Conservation (phyloP, 2,797 vertebrate genomes). For the Chelidonichthys spinosus region DNA sequence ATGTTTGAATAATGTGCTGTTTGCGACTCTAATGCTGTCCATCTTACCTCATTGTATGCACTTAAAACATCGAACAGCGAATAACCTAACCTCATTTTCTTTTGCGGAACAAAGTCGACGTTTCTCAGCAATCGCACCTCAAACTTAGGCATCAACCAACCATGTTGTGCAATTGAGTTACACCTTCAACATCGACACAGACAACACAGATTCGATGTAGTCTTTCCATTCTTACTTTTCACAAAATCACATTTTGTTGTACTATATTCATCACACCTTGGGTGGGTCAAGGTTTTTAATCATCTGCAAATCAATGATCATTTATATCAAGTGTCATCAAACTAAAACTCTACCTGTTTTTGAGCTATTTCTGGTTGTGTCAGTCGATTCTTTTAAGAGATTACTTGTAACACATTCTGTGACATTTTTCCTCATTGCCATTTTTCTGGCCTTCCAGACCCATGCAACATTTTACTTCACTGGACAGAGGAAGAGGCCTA, state of each 20-base stretch:
- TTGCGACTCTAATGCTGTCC: conserved; percentile 14
- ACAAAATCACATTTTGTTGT: neutral
- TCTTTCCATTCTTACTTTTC: neutral
- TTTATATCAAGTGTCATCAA: conserved; percentile 29
- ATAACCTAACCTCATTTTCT: neutral
- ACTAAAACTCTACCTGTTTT: neutral
- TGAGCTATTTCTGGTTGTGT: conserved; percentile 16
- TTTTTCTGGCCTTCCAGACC: conserved; percentile 77
- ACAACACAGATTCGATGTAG: neutral
- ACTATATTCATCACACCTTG: neutral
- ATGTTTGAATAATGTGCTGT: conserved; percentile 9
- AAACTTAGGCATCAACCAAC: neutral
- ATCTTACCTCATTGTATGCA: neutral
- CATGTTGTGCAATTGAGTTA: neutral
- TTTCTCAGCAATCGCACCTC: neutral
- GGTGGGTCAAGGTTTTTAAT: too few species aligned
- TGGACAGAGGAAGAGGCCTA: conserved; percentile 55
- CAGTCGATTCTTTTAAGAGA: conserved; percentile 56
- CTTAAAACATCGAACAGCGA: conserved; percentile 5
- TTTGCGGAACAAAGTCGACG: neutral
- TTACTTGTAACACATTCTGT: conserved; percentile 54
- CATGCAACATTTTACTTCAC: conserved; percentile 74
- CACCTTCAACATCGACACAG: neutral
- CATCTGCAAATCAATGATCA: conserved; percentile 5
- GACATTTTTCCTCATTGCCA: conserved; percentile 82